These are phyloP conservation scores for Adelognathus sp. DNA, from an alignment of 2,888 invertebrate species.

Conservation along the genomic window DNA sequence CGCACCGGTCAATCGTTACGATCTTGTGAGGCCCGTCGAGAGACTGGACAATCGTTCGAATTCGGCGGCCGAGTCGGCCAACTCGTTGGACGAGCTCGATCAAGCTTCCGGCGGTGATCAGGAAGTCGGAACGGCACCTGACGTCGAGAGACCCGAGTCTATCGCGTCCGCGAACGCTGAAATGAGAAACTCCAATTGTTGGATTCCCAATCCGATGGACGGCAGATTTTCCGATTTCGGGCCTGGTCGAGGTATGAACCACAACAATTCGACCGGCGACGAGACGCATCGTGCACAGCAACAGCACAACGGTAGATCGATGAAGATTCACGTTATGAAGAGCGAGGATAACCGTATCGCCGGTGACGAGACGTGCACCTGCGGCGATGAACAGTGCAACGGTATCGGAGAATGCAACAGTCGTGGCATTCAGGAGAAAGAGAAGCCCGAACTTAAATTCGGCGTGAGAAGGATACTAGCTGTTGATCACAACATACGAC, in stretches of 20 bases:
- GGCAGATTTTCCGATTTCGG: slow-evolving; percentile 60
- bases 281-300: slow-evolving; percentile 35
- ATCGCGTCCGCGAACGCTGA: slow-evolving; percentile 41
- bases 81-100: slow-evolving; percentile 65
- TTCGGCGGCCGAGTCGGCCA: slow-evolving; percentile 72
- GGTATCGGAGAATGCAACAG: slow-evolving; percentile 70
- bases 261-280: slow-evolving; percentile 52
- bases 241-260: slow-evolving; percentile 26
- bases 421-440: slow-evolving; percentile 77
- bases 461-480: slow-evolving; percentile 96
- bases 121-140: slow-evolving; percentile 36
- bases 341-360: slow-evolving; percentile 74
- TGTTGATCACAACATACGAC: slow-evolving; percentile 82
- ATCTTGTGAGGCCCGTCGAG: slow-evolving; percentile 74
- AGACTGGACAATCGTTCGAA: slow-evolving; percentile 76
- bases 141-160: slow-evolving; percentile 40
- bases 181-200: slow-evolving; percentile 35
- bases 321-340: slow-evolving; percentile 61
- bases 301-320: slow-evolving; percentile 37
- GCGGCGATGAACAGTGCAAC: slow-evolving; percentile 77
- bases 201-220: slow-evolving; percentile 71
- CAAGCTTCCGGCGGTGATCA: slow-evolving; percentile 63
- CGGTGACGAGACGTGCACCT: slow-evolving; percentile 76
- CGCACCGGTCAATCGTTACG: slow-evolving; percentile 70
- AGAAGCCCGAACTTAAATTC: slow-evolving; percentile 93